A percentile compares a stretch with the other conserved stretches of the same genome.
phyloP scores from a whole-genome alignment of 2,113 vertebrate genomes.

The Sapajus apella region DNA sequence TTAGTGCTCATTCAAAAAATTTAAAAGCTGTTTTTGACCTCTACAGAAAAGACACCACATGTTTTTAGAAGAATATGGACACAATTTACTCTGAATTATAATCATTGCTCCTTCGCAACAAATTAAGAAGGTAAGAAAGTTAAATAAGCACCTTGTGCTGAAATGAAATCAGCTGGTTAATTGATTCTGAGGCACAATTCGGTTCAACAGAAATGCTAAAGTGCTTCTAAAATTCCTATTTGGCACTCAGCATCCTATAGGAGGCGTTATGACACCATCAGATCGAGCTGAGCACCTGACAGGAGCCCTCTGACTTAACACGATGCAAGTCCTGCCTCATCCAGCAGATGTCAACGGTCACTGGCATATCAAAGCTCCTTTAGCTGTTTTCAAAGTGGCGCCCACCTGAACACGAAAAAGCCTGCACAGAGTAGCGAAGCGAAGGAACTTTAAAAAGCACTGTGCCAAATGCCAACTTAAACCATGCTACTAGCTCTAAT shows the following conservation, averaged over 20 bases:
- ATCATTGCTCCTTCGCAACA: slow-evolving; percentile 45
- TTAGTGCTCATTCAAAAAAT: slow-evolving; percentile 50
- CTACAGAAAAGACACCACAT: background rate
- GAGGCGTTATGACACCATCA: slow-evolving; percentile 59
- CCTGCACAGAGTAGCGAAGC: background rate
- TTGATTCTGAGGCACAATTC: slow-evolving; percentile 44
- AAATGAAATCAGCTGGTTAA: slow-evolving; percentile 51
- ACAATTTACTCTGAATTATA: background rate
- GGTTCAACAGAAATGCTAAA: background rate
- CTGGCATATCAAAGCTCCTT: background rate
- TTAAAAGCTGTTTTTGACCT: slow-evolving; percentile 49
- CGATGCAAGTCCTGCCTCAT: slow-evolving; percentile 49
- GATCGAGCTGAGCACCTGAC: background rate
- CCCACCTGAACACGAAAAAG: background rate
- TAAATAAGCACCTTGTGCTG: slow-evolving; percentile 22
- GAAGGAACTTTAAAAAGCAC: background rate
- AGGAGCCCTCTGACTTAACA: background rate
- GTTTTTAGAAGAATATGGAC: background rate
- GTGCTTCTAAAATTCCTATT: background rate
- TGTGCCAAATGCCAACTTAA: rapidly evolving
- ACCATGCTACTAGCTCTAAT: rapidly evolving
- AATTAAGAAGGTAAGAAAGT: slow-evolving; percentile 54
- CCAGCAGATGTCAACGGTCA: slow-evolving; percentile 77
- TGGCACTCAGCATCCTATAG: slow-evolving; percentile 59
- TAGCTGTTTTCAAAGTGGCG: background rate